Base-by-base conservation (phyloP, 2,113 vertebrate genomes). In the Calidris pugnax region DNA sequence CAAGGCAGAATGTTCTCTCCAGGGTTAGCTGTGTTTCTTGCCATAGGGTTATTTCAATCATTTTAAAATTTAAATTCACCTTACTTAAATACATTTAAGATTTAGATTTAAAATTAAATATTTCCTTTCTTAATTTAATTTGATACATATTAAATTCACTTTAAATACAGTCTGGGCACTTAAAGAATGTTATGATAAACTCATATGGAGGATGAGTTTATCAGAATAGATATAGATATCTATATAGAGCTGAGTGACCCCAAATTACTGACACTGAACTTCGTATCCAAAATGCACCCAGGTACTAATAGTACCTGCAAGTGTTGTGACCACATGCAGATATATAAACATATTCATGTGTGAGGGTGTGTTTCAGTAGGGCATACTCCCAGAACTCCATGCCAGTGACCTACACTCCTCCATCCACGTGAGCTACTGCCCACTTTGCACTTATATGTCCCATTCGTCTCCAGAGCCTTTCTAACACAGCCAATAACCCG, bases 1-100 rank as follows among this genome's bases (percentile, higher is more conserved):
- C 10, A 71, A 50, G 32, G 28, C 7, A 15, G 21, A 28, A 43
- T 0, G 0, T 48, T 72, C 17, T 55, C 19, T n/a, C 15, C 39
- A 5, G n/a, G 39, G 23, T 2, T 22, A 33, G 22, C 16, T 4
- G 1, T 18, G 4, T 50, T 82, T 51, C 56, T 87, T 26, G 47
- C n/a, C 13, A 23, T 6, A 15, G 12, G 9, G 6, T 14, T 84
- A 7, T 45, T 57, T 62, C 18, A 50, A 79, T 9, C 8, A 9
- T 9, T 11, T 21, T 45, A 37, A 41, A 1, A 27, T 20, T 90
- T 27, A 67, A 55, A 67, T 50, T 83, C 47, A 23, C 7, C 39
- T 77, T n/a, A 37, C 21, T 63, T 33, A 41, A 53, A 47, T 24
- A 10, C 5, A 17, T 45, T 37, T 55, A 26, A 69, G 24, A 45